Conservation (phyloP, 35 echinoderm and acorn worm genomes). For the Eucidaris tribuloides region DNA sequence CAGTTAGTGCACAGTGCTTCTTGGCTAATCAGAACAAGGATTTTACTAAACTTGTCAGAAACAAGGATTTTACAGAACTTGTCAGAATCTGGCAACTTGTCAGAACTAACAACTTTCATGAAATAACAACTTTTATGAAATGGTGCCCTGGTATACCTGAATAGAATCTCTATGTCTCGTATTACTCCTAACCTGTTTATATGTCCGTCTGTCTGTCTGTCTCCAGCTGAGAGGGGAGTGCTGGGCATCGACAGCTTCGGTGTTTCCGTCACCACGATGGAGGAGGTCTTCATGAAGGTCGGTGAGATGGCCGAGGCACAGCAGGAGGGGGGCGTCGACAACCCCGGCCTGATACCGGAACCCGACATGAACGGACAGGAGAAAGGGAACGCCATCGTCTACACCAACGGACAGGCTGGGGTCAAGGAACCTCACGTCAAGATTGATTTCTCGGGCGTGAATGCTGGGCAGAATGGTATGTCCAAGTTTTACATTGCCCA, state of each 20-base stretch:
- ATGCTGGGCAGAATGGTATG: neutral
- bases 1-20: too few relatives aligned
- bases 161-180: too few relatives aligned
- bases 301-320: conserved; percentile 71
- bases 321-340: neutral
- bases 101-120: too few relatives aligned
- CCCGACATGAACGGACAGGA: conserved; percentile 6
- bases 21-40: too few relatives aligned
- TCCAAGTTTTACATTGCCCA: too few relatives aligned
- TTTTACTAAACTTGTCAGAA: too few relatives aligned
- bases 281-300: conserved; percentile 98
- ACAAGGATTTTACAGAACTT: too few relatives aligned
- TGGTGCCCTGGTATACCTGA: too few relatives aligned
- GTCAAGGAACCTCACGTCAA: conserved; percentile 3
- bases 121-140: too few relatives aligned
- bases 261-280: conserved; percentile 93
- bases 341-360: neutral
- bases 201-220: too few relatives aligned
- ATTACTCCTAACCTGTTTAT: too few relatives aligned
- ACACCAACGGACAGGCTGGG: conserved; percentile 2
- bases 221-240: conserved; percentile 41
- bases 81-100: too few relatives aligned
- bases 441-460: neutral
- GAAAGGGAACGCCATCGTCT: neutral
- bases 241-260: conserved; percentile 95